Evolutionary conservation across 1,140 invertebrate species (phyloP).

Genomic region (Lasioglossum albipes): DNA sequence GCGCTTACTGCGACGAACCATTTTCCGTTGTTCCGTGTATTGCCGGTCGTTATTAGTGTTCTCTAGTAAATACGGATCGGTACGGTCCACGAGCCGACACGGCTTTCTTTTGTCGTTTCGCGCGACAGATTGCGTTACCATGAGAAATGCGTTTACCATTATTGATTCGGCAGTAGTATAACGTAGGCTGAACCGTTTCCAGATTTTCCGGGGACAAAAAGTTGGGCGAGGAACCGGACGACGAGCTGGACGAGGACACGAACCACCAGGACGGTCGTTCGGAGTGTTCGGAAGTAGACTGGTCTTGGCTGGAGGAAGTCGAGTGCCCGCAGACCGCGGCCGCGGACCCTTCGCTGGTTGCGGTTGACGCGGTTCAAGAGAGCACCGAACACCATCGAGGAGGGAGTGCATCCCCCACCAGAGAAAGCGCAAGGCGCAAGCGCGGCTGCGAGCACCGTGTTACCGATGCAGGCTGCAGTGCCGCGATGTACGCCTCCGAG

Average conservation of each 20-base stretch:
- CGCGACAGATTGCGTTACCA: too few species aligned
- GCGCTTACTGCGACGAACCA: conserved; percentile 35
- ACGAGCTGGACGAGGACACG: not conserved
- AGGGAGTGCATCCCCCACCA: conserved; percentile 37
- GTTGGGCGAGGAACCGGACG: not conserved
- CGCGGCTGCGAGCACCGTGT: conserved; percentile 49
- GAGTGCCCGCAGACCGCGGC: conserved; percentile 55
- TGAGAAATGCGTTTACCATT: conserved; percentile 3
- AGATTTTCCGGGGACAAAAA: conserved; percentile 19
- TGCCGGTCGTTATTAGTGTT: not conserved
- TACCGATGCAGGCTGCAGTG: conserved; percentile 67
- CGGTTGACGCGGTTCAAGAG: conserved; percentile 26
- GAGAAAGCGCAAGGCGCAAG: conserved; percentile 45
- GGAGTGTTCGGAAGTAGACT: conserved; percentile 77
- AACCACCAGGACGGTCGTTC: conserved; percentile 60
- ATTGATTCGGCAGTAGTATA: conserved; percentile 34
- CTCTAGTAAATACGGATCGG: too few species aligned
- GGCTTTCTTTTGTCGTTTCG: too few species aligned
- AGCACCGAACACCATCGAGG: conserved; percentile 9
- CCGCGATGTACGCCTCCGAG: conserved; percentile 77
- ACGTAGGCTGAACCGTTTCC: not conserved
- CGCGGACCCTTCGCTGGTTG: conserved; percentile 19
- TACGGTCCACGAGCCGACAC: too few species aligned
- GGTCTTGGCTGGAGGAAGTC: conserved; percentile 78
- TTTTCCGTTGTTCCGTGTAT: conserved; percentile 15